These are phyloP conservation scores for Ascaphus truei DNA, from an alignment of 2,113 vertebrate species.

Conservation along the genomic window DNA sequence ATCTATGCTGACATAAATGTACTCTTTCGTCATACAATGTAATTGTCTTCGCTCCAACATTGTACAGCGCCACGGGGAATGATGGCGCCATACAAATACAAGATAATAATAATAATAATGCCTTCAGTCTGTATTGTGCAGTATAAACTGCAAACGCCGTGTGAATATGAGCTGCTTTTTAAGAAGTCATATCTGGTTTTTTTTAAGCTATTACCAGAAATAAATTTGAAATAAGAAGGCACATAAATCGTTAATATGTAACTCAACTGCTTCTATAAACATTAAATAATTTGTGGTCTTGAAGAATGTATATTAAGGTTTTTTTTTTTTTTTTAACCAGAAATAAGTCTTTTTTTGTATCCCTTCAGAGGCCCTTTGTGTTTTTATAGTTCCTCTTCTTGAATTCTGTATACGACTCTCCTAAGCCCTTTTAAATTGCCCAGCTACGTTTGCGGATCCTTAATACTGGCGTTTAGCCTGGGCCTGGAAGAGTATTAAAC, in stretches of 20 bases:
- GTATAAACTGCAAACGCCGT: too few species aligned
- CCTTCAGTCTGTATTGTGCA: too few species aligned
- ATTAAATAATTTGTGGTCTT: background rate
- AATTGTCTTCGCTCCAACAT: too few species aligned
- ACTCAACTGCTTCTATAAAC: slow-evolving; percentile 4
- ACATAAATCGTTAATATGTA: slow-evolving; percentile 18
- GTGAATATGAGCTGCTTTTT: too few species aligned
- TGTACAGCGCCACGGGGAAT: too few species aligned
- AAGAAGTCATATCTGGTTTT: too few species aligned
- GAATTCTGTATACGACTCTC: slow-evolving; percentile 18
- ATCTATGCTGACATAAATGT: too few species aligned
- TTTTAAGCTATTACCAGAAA: slow-evolving; percentile 1
- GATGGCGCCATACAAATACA: too few species aligned
- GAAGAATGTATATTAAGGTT: background rate
- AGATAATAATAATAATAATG: too few species aligned
- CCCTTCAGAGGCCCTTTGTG: background rate
- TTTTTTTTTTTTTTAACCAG: background rate
- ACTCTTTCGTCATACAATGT: too few species aligned
- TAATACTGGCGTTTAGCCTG: background rate
- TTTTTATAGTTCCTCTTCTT: slow-evolving; percentile 22
- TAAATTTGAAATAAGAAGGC: slow-evolving; percentile 8
- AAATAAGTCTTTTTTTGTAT: background rate
- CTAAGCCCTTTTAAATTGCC: slow-evolving; percentile 30
- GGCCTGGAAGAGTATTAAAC: background rate
- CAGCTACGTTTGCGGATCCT: background rate